Evolutionary conservation across 1,140 invertebrate species (phyloP).

Genomic region (Caenorhabditis tropicalis): DNA sequence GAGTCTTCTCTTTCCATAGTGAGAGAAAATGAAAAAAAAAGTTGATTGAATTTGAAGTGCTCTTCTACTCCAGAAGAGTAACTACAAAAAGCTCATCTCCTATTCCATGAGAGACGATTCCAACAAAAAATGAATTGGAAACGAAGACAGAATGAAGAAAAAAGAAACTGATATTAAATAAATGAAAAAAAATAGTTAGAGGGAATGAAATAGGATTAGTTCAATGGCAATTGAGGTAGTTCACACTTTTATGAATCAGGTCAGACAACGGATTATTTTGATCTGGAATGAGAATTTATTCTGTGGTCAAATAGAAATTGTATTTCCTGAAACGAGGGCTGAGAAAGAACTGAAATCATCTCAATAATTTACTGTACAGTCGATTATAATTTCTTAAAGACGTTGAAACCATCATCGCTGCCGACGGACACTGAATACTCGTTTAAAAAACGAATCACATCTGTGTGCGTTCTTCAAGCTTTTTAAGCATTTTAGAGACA

Average conservation of each 20-base stretch:
- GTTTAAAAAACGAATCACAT: too few species aligned
- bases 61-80: background rate
- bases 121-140: background rate
- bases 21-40: conserved; percentile 39
- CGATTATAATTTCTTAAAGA: too few species aligned
- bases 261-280: background rate
- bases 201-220: background rate
- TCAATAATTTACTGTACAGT: too few species aligned
- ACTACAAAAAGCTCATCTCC: conserved; percentile 27
- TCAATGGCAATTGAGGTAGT: background rate
- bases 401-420: too few species aligned
- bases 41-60: conserved; percentile 38
- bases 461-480: too few species aligned
- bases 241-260: background rate
- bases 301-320: too few species aligned
- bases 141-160: background rate
- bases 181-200: background rate
- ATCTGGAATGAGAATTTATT: background rate
- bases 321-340: too few species aligned
- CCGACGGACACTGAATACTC: too few species aligned
- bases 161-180: conserved; percentile 21
- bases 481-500: too few species aligned
- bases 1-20: background rate
- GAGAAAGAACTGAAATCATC: too few species aligned
- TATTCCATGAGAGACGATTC: background rate